Evolutionary conservation across 2,888 invertebrate species (phyloP).

Genomic region (Drosophila affinis): DNA sequence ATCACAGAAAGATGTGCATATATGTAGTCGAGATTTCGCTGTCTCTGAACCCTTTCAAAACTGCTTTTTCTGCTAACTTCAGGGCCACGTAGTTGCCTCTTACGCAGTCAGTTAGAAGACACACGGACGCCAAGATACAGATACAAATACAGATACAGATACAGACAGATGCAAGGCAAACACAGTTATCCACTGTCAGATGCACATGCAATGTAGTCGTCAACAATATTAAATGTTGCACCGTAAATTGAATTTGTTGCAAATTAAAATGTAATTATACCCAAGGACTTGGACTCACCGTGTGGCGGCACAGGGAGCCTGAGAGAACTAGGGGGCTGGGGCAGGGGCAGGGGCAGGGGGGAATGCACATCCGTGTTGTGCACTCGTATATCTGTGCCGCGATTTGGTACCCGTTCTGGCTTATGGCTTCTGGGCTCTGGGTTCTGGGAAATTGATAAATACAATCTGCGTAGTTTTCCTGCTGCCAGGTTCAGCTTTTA

Average conservation of each 20-base stretch:
- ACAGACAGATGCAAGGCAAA: constrained; percentile 3
- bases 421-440: no score
- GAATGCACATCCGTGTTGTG: neutral
- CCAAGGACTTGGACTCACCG: neutral
- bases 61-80: neutral
- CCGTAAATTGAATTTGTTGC: constrained; percentile 60
- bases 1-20: neutral
- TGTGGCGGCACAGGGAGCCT: no score
- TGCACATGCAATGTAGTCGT: constrained; percentile 13
- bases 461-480: constrained; percentile 4
- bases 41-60: neutral
- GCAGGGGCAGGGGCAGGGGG: neutral
- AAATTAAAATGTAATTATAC: constrained; percentile 67
- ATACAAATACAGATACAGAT: constrained; percentile 8
- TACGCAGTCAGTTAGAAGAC: no score
- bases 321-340: no score
- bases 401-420: neutral
- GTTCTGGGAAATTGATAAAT: constrained; percentile 25
- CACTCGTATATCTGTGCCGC: neutral
- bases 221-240: constrained; percentile 46
- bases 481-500: neutral
- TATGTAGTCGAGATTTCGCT: no score
- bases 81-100: neutral
- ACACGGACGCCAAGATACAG: neutral
- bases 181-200: constrained; percentile 19